phyloP scores from a whole-genome alignment of 2,888 invertebrate genomes.

The Eristalis tenax region DNA sequence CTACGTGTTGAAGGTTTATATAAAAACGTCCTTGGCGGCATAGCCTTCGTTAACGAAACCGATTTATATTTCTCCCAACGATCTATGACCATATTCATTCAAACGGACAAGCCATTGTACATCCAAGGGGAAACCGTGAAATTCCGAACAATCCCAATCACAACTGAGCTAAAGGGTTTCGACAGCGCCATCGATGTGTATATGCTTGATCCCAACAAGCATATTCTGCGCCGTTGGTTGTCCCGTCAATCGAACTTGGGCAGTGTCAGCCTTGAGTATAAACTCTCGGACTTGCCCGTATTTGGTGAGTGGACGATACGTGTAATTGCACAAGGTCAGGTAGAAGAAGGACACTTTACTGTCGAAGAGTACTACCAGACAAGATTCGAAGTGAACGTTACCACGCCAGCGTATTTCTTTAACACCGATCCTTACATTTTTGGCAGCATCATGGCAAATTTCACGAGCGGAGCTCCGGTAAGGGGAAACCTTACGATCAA shows the following conservation, averaged over 20 bases:
- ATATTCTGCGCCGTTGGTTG: slow-evolving; percentile 95
- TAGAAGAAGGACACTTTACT: slow-evolving; percentile 91
- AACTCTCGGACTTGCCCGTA: slow-evolving; percentile 94
- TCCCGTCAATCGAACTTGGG: slow-evolving; percentile 96
- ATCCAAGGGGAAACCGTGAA: slow-evolving; percentile 95
- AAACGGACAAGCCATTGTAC: slow-evolving; percentile 96
- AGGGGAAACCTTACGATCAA: slow-evolving; percentile 93
- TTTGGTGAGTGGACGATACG: slow-evolving; percentile 96
- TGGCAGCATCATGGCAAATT: slow-evolving; percentile 96
- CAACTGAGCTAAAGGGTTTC: slow-evolving; percentile 94
- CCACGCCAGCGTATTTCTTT: slow-evolving; percentile 96
- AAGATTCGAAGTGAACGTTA: slow-evolving; percentile 95
- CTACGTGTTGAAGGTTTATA: slow-evolving; percentile 91
- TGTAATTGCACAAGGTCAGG: slow-evolving; percentile 93
- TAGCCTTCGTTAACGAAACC: slow-evolving; percentile 95
- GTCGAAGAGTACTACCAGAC: slow-evolving; percentile 98
- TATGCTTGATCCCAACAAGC: slow-evolving; percentile 93
- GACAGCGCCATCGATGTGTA: slow-evolving; percentile 95
- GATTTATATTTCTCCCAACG: slow-evolving; percentile 91
- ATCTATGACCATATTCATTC: slow-evolving; percentile 97
- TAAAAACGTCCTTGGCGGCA: slow-evolving; percentile 87
- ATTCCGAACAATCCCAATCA: slow-evolving; percentile 95
- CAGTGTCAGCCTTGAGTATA: slow-evolving; percentile 95
- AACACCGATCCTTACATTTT: slow-evolving; percentile 91
- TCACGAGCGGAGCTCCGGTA: slow-evolving; percentile 96